A percentile compares a stretch with the other conserved stretches of the same genome.
Conservation (phyloP, 1,140 invertebrate species). For the Camponotus floridanus region DNA sequence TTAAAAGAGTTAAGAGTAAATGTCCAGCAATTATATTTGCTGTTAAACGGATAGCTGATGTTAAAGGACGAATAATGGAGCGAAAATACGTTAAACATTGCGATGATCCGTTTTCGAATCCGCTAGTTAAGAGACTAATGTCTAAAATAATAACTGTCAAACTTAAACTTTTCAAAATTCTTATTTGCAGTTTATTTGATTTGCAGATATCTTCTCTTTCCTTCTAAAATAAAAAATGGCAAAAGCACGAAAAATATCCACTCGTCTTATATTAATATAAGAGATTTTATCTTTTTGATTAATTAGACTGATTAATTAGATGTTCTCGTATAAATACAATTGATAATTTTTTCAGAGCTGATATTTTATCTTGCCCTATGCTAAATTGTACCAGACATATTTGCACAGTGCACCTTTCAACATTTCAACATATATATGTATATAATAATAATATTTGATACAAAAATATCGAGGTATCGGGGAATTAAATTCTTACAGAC, state of each 20-base stretch:
- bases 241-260: too few species aligned
- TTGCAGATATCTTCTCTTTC: not conserved
- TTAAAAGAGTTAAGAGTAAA: too few species aligned
- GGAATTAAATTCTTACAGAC: not conserved
- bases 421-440: not conserved
- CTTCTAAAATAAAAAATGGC: too few species aligned
- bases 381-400: not conserved
- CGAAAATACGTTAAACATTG: slow-evolving; percentile 32
- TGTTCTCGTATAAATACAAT: not conserved
- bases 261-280: too few species aligned
- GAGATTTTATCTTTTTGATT: not conserved
- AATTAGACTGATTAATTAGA: not conserved
- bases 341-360: not conserved
- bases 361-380: not conserved
- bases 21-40: too few species aligned
- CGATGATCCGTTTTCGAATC: not conserved
- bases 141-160: not conserved
- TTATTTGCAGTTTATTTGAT: slow-evolving; percentile 1
- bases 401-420: not conserved
- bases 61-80: too few species aligned
- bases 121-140: slow-evolving; percentile 24
- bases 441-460: not conserved
- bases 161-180: not conserved
- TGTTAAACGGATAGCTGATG: too few species aligned
- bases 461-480: not conserved